Evolutionary conservation across 2,113 vertebrate species (phyloP).

Genomic region (Haliaeetus leucogaster): DNA sequence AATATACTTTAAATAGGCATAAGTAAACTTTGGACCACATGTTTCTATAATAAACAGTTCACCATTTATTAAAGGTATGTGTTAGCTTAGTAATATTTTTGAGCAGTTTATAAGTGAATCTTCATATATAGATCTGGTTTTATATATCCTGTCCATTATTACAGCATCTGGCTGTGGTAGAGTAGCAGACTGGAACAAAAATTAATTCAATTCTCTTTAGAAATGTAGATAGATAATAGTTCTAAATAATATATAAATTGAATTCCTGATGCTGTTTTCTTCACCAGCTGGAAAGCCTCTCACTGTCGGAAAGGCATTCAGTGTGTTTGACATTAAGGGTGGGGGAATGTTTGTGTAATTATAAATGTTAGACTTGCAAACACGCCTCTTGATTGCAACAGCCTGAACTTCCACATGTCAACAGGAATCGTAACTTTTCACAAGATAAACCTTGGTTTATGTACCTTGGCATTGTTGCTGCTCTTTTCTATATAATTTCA

Average conservation of each 20-base stretch:
- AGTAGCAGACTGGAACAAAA: not conserved
- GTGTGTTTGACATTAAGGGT: constrained; percentile 51
- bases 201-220: not conserved
- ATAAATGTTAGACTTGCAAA: constrained; percentile 56
- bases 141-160: not conserved
- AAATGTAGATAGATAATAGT: not conserved
- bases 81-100: not conserved
- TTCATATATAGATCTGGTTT: not conserved
- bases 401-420: constrained; percentile 51
- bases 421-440: constrained; percentile 37
- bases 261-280: constrained; percentile 21
- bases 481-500: not conserved
- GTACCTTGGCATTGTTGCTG: not conserved
- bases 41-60: not conserved
- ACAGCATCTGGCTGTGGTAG: not conserved
- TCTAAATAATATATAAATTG: not conserved
- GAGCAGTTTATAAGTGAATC: not conserved
- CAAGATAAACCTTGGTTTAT: constrained; percentile 20
- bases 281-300: constrained; percentile 52
- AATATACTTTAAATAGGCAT: not conserved
- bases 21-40: not conserved
- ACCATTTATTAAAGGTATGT: not conserved
- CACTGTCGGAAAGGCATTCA: constrained; percentile 19
- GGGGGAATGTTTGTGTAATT: constrained; percentile 62
- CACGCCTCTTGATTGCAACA: constrained; percentile 59